A percentile compares a stretch with the other conserved stretches of the same genome.
These are phyloP conservation scores for Leptinotarsa lineolata DNA, from an alignment of 1,140 invertebrate genomes.

Conservation along the genomic window DNA sequence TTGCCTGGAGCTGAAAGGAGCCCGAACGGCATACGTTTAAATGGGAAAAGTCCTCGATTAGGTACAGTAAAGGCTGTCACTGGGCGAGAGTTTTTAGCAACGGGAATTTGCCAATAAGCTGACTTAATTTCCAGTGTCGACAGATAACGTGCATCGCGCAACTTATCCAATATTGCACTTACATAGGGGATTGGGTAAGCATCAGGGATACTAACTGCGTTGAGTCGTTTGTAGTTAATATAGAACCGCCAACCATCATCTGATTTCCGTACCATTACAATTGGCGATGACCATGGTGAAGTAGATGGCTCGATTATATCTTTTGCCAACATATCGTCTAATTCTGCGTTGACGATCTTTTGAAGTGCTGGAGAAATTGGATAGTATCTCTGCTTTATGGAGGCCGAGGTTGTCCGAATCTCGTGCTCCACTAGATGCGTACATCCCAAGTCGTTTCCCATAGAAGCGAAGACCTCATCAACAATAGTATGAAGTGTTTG, in stretches of 20 bases:
- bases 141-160: conserved; percentile 36
- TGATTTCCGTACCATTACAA: conserved; percentile 30
- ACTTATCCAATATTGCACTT: neutral
- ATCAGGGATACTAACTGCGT: conserved; percentile 36
- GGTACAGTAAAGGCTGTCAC: conserved; percentile 58
- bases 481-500: neutral
- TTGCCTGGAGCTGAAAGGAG: conserved; percentile 48
- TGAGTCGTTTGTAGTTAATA: conserved; percentile 30
- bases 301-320: conserved; percentile 31
- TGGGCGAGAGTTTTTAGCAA: conserved; percentile 41
- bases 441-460: conserved; percentile 15
- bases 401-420: conserved; percentile 4
- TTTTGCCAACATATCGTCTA: conserved; percentile 34
- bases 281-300: conserved; percentile 39
- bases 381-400: conserved; percentile 32
- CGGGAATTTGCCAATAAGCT: conserved; percentile 50
- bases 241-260: conserved; percentile 27
- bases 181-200: conserved; percentile 31
- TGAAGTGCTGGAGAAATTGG: conserved; percentile 23
- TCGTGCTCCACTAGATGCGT: conserved; percentile 5
- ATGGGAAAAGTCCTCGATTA: conserved; percentile 49
- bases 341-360: conserved; percentile 28
- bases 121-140: conserved; percentile 45
- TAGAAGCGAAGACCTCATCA: neutral
- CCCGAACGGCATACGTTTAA: conserved; percentile 48